Percentiles rank a stretch among this genome's conserved stretches.
Evolutionary conservation across 2,113 vertebrate genomes (phyloP).

Genomic region (Neolamprologus hecqui): DNA sequence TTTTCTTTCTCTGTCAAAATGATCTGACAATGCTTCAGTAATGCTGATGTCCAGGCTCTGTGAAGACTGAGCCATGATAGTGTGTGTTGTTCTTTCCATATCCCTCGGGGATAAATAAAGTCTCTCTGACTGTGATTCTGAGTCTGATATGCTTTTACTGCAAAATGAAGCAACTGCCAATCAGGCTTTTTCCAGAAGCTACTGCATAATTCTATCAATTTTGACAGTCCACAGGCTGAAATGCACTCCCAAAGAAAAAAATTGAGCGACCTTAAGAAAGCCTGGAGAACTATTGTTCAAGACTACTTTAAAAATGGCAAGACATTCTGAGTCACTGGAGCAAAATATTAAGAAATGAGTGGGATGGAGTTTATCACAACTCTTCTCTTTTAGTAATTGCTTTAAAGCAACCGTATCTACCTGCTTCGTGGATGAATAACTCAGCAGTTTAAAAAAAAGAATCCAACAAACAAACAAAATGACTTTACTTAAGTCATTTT

Average conservation of each 20-base stretch:
- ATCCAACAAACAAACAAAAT: neutral
- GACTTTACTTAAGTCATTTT: neutral
- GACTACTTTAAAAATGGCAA: neutral
- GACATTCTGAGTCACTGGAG: neutral
- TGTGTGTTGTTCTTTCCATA: neutral
- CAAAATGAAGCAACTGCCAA: neutral
- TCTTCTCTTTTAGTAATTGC: neutral
- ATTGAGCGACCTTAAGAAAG: accelerated
- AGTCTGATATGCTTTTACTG: neutral
- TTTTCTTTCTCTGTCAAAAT: neutral
- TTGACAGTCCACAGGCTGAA: neutral
- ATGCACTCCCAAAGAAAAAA: neutral
- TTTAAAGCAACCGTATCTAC: neutral
- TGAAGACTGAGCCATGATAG: neutral
- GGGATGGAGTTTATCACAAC: neutral
- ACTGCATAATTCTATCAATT: neutral
- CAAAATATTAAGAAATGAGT: neutral
- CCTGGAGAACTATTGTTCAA: accelerated
- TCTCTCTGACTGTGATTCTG: accelerated
- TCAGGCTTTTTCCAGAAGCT: neutral
- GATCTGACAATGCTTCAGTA: neutral
- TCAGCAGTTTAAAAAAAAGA: neutral
- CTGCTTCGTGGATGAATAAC: neutral
- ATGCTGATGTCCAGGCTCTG: accelerated
- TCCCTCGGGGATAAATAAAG: neutral